Base-by-base conservation (phyloP, 2,888 invertebrate species). In the Xestia sexstrigata region DNA sequence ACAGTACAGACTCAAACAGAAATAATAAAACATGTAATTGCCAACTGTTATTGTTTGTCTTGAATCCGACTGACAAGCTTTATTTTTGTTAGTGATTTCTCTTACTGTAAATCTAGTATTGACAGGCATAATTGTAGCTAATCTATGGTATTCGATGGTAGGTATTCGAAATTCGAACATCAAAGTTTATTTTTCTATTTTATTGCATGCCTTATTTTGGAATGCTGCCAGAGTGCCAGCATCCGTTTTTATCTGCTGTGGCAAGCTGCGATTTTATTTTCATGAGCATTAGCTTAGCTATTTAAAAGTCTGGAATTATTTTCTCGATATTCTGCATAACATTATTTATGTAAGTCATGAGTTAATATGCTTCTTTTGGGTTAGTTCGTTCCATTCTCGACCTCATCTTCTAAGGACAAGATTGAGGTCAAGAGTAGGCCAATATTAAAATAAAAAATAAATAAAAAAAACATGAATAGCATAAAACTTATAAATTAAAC, bases 51-150 rank as follows among this genome's bases (percentile, higher is more conserved):
- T n/a, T 55, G 35, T 65, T 55, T 55, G 42, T 45, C 11, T 76
- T 55, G 35, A 76, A 65, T 26, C 9, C 9, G 6, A 30, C n/a
- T n/a, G 62, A 76, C 42, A 30, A 23, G 35, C 52, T 26, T 7
- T 52, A 42, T 63, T 75, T 75, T 49, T 17, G 23, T n/a, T 20
- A 30, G 20, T 9, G 39, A 62, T 62, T 75, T 75, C 4, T 60
- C 35, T 47, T 7, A 23, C 74, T 39, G 15, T 39, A 60, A 74
- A 60, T 39, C 23, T 9, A 26, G 8, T 8, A 45, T 17, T 39
- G 47, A 74, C 58, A 39, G 47, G 13, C n/a, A n/a, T 60, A 60
- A 60, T 26, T 47, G 45, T 11, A 35, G 60, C 39, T 8, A 26
- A 23, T 49, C 23, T 74, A 5, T 49, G 26, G n/a, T 47, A 26